Percentiles rank a stretch among this genome's conserved stretches.
These are phyloP conservation scores for Coecobrya sp. DNA, from an alignment of 2,888 invertebrate species.

Conservation along the genomic window DNA sequence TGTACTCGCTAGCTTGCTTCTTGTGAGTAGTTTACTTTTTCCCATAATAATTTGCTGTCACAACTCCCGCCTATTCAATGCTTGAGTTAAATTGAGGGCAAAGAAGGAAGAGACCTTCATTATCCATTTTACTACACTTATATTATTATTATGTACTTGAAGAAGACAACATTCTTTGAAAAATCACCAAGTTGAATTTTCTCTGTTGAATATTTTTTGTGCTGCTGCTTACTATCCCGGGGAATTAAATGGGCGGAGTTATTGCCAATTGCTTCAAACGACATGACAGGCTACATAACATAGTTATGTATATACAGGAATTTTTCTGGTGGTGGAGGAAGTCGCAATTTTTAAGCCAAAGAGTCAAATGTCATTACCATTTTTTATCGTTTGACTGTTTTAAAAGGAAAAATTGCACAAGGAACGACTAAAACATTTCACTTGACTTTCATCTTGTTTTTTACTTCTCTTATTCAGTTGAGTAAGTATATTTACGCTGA, in stretches of 20 bases:
- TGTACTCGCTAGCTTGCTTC: background rate
- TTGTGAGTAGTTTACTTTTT: conserved; percentile 60
- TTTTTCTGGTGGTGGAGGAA: conserved; percentile 28
- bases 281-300: background rate
- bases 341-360: conserved; percentile 39
- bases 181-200: conserved; percentile 4
- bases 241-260: conserved; percentile 63
- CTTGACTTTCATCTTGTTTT: background rate
- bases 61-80: conserved; percentile 68
- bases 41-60: conserved; percentile 74
- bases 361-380: conserved; percentile 61
- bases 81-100: conserved; percentile 73
- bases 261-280: conserved; percentile 57
- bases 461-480: background rate
- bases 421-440: background rate
- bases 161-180: conserved; percentile 11
- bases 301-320: too few species aligned
- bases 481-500: background rate
- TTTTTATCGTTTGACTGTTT: conserved; percentile 42
- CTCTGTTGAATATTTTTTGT: background rate
- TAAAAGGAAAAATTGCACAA: conserved; percentile 16
- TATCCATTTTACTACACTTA: conserved; percentile 28
- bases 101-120: conserved; percentile 58
- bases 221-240: background rate
- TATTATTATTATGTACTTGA: background rate